phyloP scores from a whole-genome alignment of 53 echinoderm and acorn worm species.

The Luidia sarsii region DNA sequence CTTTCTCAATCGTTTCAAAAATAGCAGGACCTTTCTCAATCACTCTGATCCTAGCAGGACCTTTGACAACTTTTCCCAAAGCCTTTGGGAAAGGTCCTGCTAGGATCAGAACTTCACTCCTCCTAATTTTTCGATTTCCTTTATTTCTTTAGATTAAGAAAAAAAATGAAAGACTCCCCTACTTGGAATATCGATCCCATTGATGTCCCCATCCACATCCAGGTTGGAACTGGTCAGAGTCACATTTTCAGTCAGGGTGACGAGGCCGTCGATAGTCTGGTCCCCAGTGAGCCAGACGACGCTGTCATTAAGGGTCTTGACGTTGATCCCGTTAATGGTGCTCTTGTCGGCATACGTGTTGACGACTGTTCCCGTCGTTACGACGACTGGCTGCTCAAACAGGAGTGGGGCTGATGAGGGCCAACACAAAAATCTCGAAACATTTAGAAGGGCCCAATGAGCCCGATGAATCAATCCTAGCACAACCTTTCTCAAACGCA shows the following conservation, averaged over 20 bases:
- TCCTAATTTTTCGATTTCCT: too few species aligned
- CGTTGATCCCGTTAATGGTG: conserved; percentile 43
- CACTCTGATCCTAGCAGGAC: too few species aligned
- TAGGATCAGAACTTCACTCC: too few species aligned
- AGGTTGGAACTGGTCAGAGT: conserved; percentile 22
- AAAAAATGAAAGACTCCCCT: too few species aligned
- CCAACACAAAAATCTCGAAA: background rate
- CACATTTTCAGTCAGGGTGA: conserved; percentile 50
- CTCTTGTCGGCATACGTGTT: background rate
- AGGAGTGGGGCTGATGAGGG: conserved; percentile 1
- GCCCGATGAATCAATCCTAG: background rate
- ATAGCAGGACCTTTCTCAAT: too few species aligned
- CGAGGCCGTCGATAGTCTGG: conserved; percentile 47
- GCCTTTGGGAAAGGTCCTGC: too few species aligned
- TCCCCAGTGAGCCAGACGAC: conserved; percentile 39
- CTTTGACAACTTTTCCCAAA: too few species aligned
- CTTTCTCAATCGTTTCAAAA: too few species aligned
- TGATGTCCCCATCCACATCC: conserved; percentile 42
- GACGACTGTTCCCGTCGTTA: conserved; percentile 11
- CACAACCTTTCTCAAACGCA: too few species aligned
- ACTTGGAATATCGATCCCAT: conserved; percentile 64
- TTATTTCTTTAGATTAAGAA: too few species aligned
- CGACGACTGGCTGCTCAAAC: conserved; percentile 8
- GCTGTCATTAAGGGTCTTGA: conserved; percentile 31
- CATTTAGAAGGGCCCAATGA: background rate